Percentiles rank a stretch among this genome's conserved stretches.
Evolutionary conservation across 2,888 invertebrate species (phyloP).

Genomic region (Drepana falcataria): DNA sequence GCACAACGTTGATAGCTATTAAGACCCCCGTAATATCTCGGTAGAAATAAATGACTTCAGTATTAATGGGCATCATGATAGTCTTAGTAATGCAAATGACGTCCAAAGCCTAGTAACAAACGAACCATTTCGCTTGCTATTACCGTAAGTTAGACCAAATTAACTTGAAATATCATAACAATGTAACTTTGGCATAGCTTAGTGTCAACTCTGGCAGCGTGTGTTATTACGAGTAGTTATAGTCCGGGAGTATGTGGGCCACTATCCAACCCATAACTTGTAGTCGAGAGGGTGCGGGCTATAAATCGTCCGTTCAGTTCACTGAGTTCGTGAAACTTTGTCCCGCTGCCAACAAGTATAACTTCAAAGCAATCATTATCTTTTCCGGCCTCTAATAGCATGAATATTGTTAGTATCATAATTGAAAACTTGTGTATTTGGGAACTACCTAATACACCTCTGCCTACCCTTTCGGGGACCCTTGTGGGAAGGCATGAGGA

Average conservation of each 20-base stretch:
- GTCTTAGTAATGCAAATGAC: not conserved
- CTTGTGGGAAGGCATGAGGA: no score
- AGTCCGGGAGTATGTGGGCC: not conserved
- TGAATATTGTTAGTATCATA: no score
- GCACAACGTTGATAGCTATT: no score
- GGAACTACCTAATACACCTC: no score
- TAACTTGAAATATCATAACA: slow-evolving; percentile 1
- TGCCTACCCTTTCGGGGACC: no score
- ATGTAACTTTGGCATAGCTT: not conserved
- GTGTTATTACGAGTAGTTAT: not conserved
- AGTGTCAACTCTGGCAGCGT: not conserved
- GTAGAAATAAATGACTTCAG: no score
- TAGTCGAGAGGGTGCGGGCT: not conserved
- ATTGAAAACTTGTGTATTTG: no score
- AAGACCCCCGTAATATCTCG: no score
- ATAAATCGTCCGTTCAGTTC: not conserved
- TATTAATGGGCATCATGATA: not conserved
- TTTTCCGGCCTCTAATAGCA: no score
- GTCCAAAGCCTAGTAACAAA: not conserved
- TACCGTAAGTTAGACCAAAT: not conserved
- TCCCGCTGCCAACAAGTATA: not conserved
- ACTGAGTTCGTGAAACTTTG: not conserved
- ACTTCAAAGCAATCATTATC: not conserved
- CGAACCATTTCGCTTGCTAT: not conserved
- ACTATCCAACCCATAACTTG: not conserved